Evolutionary conservation across 2,888 invertebrate species (phyloP), one percentile per base, ranked within the genome.

Genomic region (Phrixothrix hirtus): DNA sequence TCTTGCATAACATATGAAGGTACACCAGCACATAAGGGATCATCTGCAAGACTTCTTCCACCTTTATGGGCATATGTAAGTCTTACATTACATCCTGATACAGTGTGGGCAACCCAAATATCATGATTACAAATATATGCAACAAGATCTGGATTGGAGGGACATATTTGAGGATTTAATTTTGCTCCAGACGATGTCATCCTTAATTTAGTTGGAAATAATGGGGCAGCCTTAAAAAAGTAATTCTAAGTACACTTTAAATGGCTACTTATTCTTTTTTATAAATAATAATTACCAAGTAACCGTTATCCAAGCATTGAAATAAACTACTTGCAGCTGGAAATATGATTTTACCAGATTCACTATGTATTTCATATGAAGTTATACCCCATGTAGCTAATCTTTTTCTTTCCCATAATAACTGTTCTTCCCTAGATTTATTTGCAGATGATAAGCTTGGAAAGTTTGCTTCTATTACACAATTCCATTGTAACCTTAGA

Each of bases 1-100:
- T 99, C 99, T 75, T 98, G 98, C 73, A 95, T 95, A 0, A 99
- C 95, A 76, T 97, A 99, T 1, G 95, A 95, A 0, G 99, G 96
- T n/a, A 94, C 88, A 0, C 98, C 98, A 0, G 96, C 94, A 66
- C 89, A 91, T 0, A 88, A 75, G 0, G 94, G 92, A 75, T 94
- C 93, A 61, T 92, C 91, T 0, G 86, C 82, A 64, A 92, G 76
- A 55, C 81, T 82, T 58, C 81, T 76, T 4, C 84, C 83, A 2
- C 86, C 85, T 72, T 84, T 85, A 64, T 85, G 85, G 0, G 85
- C 85, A 68, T 82, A 85, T 11, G 88, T 88, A 56, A 89, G 72
- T 59, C 88, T 80, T 66, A 87, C 83, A 64, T 88, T 88, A 61
- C 83, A 83, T 15, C 87, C 88, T 9, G 80, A 79, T 32, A 78